These are phyloP conservation scores for Isaurus tuberculatus DNA, from an alignment of 92 coral and sea anemone species.

Conservation along the genomic window DNA sequence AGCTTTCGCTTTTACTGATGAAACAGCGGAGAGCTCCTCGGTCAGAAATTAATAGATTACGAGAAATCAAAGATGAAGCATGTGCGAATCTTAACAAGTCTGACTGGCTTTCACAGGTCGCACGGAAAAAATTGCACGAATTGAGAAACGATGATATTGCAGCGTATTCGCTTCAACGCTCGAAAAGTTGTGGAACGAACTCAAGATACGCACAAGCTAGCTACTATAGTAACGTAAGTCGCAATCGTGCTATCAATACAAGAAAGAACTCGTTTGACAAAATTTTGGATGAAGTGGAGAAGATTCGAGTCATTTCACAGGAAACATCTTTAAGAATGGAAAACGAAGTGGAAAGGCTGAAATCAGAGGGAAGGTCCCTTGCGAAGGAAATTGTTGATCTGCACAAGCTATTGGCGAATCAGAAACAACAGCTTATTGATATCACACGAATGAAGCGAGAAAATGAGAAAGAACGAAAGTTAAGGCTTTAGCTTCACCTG, in stretches of 20 bases:
- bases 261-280: not conserved
- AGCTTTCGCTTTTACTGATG: slow-evolving; percentile 57
- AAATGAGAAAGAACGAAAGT: slow-evolving; percentile 45
- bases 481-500: slow-evolving; percentile 6
- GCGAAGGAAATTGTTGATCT: slow-evolving; percentile 81
- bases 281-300: slow-evolving; percentile 74
- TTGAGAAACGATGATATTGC: slow-evolving; percentile 44
- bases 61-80: slow-evolving; percentile 70
- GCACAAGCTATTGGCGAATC: slow-evolving; percentile 73
- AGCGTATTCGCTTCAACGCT: slow-evolving; percentile 17
- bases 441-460: slow-evolving; percentile 64
- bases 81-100: slow-evolving; percentile 63
- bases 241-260: not conserved
- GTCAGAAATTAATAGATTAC: slow-evolving; percentile 62
- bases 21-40: slow-evolving; percentile 24
- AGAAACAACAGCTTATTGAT: slow-evolving; percentile 63
- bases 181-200: not conserved
- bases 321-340: slow-evolving; percentile 76
- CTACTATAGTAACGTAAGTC: not conserved
- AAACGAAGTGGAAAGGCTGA: slow-evolving; percentile 61
- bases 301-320: slow-evolving; percentile 58
- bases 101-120: slow-evolving; percentile 59
- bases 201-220: not conserved
- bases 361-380: slow-evolving; percentile 71
- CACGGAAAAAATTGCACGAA: slow-evolving; percentile 55